These are phyloP conservation scores for Cepaea nemoralis DNA, from an alignment of 1,140 invertebrate genomes.

Conservation along the genomic window DNA sequence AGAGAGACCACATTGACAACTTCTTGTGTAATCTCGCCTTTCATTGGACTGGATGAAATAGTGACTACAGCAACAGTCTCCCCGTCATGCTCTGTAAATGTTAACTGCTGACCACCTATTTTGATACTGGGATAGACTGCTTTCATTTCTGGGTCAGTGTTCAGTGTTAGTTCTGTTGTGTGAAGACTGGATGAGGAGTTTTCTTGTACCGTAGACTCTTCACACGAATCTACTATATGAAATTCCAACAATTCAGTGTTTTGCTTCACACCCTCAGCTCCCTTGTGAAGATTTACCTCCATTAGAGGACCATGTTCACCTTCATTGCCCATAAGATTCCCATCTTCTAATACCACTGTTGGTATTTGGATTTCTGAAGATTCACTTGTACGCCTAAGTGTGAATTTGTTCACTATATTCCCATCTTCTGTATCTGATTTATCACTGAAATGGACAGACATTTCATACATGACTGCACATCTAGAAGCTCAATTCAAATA, in stretches of 20 bases:
- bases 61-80: slow-evolving; percentile 12
- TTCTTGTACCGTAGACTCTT: not conserved
- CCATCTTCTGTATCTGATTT: not conserved
- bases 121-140: not conserved
- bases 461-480: not conserved
- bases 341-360: not conserved
- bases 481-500: too few relatives aligned
- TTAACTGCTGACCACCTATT: slow-evolving; percentile 29
- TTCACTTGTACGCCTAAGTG: not conserved
- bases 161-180: not conserved
- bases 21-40: not conserved
- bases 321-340: not conserved
- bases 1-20: not conserved
- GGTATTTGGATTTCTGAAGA: not conserved
- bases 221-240: not conserved
- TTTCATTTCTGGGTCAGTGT: not conserved
- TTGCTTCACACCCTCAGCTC: not conserved
- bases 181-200: not conserved
- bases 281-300: not conserved
- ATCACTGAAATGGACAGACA: not conserved
- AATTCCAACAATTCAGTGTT: not conserved
- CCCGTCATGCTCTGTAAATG: slow-evolving; percentile 31
- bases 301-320: not conserved
- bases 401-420: not conserved
- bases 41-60: not conserved